These are phyloP conservation scores for Cephus cinctus DNA, from an alignment of 1,140 invertebrate species.

Conservation along the genomic window DNA sequence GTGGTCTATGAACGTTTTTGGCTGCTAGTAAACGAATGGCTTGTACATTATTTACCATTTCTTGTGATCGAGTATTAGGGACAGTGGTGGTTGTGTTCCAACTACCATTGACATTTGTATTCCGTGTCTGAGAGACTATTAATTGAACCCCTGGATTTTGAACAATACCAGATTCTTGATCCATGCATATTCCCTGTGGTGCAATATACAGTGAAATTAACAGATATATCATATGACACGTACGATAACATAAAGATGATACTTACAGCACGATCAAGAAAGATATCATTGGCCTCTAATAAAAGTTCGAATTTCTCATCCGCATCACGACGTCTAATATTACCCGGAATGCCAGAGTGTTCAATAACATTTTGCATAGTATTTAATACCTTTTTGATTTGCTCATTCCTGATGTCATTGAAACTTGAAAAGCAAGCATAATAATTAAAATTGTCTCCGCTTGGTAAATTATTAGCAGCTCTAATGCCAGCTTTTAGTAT, in stretches of 20 bases:
- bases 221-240: constrained; percentile 15
- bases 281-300: constrained; percentile 73
- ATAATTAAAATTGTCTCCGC: constrained; percentile 67
- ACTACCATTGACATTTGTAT: constrained; percentile 48
- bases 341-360: constrained; percentile 61
- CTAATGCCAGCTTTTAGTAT: constrained; percentile 65
- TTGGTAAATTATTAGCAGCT: constrained; percentile 67
- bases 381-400: constrained; percentile 59
- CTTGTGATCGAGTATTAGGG: background rate
- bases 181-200: constrained; percentile 61
- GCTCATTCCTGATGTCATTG: constrained; percentile 59
- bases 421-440: constrained; percentile 73
- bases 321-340: constrained; percentile 59
- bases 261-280: constrained; percentile 78
- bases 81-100: constrained; percentile 55
- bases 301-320: constrained; percentile 77
- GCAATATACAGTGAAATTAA: constrained; percentile 6
- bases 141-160: constrained; percentile 55
- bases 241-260: constrained; percentile 14
- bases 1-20: constrained; percentile 78
- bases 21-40: constrained; percentile 67
- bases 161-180: constrained; percentile 69
- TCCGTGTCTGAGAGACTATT: constrained; percentile 34
- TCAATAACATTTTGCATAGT: constrained; percentile 61
- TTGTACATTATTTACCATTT: constrained; percentile 14